Percentiles rank a stretch among this genome's conserved stretches.
phyloP scores from a whole-genome alignment of 1,140 invertebrate species.

The Temnothorax curvispinosus region DNA sequence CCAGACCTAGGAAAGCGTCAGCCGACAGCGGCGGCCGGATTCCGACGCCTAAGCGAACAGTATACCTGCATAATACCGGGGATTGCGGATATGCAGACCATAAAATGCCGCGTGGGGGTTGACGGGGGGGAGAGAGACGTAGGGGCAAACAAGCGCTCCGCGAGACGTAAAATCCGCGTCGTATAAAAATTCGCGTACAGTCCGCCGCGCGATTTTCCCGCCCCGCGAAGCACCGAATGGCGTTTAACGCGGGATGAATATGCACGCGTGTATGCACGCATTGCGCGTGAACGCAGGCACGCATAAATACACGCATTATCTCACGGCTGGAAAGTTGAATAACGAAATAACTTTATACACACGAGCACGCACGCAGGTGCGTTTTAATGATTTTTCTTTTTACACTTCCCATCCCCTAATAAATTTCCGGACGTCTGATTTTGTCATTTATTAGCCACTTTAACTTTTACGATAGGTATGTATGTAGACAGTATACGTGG shows the following conservation, averaged over 20 bases:
- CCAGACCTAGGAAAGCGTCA: conserved; percentile 10
- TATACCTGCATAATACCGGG: conserved; percentile 70
- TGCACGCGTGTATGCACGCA: conserved; percentile 39
- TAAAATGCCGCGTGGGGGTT: conserved; percentile 68
- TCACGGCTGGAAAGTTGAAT: conserved; percentile 28
- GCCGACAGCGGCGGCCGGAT: conserved; percentile 47
- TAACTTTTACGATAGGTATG: not conserved
- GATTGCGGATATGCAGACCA: conserved; percentile 77
- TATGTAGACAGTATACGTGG: not conserved
- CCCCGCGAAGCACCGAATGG: conserved; percentile 16
- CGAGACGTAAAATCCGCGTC: conserved; percentile 63
- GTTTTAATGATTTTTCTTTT: conserved; percentile 20
- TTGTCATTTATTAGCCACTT: conserved; percentile 32
- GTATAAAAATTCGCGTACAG: conserved; percentile 67
- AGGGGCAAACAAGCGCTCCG: conserved; percentile 62
- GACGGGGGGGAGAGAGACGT: not conserved
- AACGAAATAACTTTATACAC: conserved; percentile 11
- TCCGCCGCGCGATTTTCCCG: conserved; percentile 38
- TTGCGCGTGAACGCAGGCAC: conserved; percentile 27
- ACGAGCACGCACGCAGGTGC: conserved; percentile 1
- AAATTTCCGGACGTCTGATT: not conserved
- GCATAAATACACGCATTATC: conserved; percentile 54
- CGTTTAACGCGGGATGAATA: conserved; percentile 63
- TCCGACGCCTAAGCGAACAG: conserved; percentile 67
- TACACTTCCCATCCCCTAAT: not conserved